These are phyloP conservation scores for Eulithis testata DNA, from an alignment of 2,888 invertebrate species.

Conservation along the genomic window DNA sequence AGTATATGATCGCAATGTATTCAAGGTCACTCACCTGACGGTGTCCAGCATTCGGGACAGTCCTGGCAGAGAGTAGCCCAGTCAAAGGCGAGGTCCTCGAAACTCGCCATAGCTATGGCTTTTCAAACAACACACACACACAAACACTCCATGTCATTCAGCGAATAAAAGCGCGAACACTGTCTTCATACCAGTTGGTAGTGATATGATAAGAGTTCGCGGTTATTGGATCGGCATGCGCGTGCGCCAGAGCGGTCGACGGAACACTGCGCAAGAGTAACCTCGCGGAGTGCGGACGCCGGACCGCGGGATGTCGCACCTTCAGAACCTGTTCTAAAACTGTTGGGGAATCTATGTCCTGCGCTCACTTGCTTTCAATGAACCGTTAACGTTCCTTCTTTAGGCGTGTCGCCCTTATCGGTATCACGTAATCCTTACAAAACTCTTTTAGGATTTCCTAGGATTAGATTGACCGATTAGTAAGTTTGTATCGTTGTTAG, in stretches of 20 bases:
- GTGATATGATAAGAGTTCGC: slow-evolving; percentile 50
- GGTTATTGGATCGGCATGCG: slow-evolving; percentile 54
- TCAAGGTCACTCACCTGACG: slow-evolving; percentile 82
- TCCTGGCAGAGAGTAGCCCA: slow-evolving; percentile 87
- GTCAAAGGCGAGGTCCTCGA: slow-evolving; percentile 86
- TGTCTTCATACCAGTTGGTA: slow-evolving; percentile 32
- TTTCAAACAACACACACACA: slow-evolving; percentile 44
- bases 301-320: slow-evolving; percentile 69
- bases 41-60: slow-evolving; percentile 86
- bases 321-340: slow-evolving; percentile 73
- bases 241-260: slow-evolving; percentile 74
- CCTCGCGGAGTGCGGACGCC: slow-evolving; percentile 49
- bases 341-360: slow-evolving; percentile 46
- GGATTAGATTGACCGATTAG: slow-evolving; percentile 3
- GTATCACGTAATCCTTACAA: slow-evolving; percentile 58
- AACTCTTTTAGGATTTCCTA: background rate
- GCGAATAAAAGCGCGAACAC: slow-evolving; percentile 31
- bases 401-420: slow-evolving; percentile 64
- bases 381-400: slow-evolving; percentile 79
- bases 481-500: no score
- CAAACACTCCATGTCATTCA: slow-evolving; percentile 59
- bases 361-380: slow-evolving; percentile 80
- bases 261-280: slow-evolving; percentile 68
- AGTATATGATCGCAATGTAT: background rate
- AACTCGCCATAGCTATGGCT: slow-evolving; percentile 83